Evolutionary conservation across 2,888 invertebrate genomes (phyloP), one percentile per base, ranked within the genome.

Genomic region (Fragum fragum): DNA sequence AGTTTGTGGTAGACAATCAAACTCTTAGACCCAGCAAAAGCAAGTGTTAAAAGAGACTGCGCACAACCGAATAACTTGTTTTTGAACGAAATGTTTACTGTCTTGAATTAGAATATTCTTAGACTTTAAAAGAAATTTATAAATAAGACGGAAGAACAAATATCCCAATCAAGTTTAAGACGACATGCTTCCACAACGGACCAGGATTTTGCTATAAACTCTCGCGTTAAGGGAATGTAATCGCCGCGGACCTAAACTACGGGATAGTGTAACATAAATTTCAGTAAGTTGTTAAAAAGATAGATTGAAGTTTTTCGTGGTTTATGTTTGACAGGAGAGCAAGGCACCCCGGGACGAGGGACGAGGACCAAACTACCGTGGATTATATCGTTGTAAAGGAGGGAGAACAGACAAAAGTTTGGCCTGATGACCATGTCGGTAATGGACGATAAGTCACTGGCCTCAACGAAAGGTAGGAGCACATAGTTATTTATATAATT

Each of bases 391-490:
- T 55, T 21, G 18, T 26, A 21, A 32, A 32, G 52, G 32, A 53
- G 74, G 52, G 61, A 18, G 14, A 1, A 32, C 9, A 53, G 16
- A 47, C 21, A 47, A 23, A 18, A 61, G 14, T 53, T 47, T 21
- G 66, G 29, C 23, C 83, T 57, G 32, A 83, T 83, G 83, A 83
- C 83, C 28, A 83, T 83, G 81, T 80, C 83, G 16, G 53, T 76
- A 26, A 18, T 86, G 57, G 82, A 82, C 21, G 86, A 86, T 23
- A 86, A 86, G 71, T 69, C 71, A 52, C 69, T 86, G 71, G 71
- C 83, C 70, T 79, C 79, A 53, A 76, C 79, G 23, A 86, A 86
- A 78, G 86, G 86, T 86, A 63, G 3, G 76, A n/a, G 14, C 59
- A 39, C 18, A 47, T 18, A 18, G 5, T 47, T 47, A n/a, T 14